Base-by-base conservation (phyloP, 2,888 invertebrate species). In the Leptopterna dolabrata region DNA sequence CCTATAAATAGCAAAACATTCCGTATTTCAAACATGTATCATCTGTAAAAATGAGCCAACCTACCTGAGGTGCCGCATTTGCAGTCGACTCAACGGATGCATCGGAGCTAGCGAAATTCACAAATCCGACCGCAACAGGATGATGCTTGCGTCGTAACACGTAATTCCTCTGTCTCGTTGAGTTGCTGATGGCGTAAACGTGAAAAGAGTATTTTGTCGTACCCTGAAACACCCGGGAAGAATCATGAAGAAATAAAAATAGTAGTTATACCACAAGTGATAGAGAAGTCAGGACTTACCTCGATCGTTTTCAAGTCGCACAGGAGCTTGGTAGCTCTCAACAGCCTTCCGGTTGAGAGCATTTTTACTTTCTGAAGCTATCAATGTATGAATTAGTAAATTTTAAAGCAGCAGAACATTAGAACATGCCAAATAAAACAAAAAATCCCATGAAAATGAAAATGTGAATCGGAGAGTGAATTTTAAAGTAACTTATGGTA, bases 91-190 rank as follows among this genome's bases (percentile, higher is more conserved):
- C 41, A 29, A 29, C 81, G 0, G 70, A 41, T 6, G 85, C 76
- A 73, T 85, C 85, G 16, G 85, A 45, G 41, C 85, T 85, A 2
- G 76, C 85, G 16, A 85, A 85, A 27, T 85, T 85, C 73, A 85
- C 47, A 19, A 76, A 43, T 2, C 45, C 43, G 9, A 29, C 7
- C 29, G 73, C 71, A 6, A 85, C 29, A 9, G 85, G 85, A 2
- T n/a, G 71, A 27, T 73, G 85, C 13, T 85, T 73, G 13, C 73
- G 71, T n/a, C 76, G 45, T 1, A 76, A n/a, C 9, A 76, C 71
- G 45, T 73, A 24, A 14, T 45, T 27, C 19, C 45, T 1, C 81
- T 2, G n/a, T 24, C 0, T 43, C 14, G 41, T 1, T 6, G 83
- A n/a, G 16, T 36, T 76, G 6, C 45, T 71, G 3, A 76, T 16